Base-by-base conservation (phyloP, 2,113 vertebrate genomes). In the Thryonomys swinderianus region DNA sequence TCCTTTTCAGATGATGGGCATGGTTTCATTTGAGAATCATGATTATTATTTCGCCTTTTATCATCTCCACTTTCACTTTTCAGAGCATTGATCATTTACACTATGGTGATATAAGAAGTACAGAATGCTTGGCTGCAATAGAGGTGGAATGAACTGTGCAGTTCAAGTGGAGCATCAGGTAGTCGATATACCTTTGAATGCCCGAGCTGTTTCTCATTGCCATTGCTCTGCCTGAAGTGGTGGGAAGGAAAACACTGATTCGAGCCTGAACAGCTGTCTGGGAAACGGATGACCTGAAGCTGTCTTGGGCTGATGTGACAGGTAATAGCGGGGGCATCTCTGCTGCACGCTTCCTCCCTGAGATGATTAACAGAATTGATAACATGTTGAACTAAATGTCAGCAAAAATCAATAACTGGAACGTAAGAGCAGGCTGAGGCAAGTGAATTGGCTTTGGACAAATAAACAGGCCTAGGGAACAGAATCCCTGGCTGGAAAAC, bases 401-500 rank as follows among this genome's bases (percentile, higher is more conserved):
- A 98, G 97, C 96, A 96, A 96, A 97, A 98, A 97, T 98, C 96
- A 97, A 97, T 97, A 98, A 91, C 83, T 79, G 42, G 96, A 93
- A 97, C 94, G 82, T 94, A 96, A 96, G 42, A 37, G 74, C 96
- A 80, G 94, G 69, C 81, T 85, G 96, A 95, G 94, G 88, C 85
- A 96, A 95, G 89, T 93, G 88, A 95, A 93, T 0, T 17, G 69
- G 59, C 95, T 86, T 59, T 78, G 93, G 86, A 96, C 89, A 76
- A 96, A 97, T 16, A 98, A 94, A 87, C 61, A 37, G 45, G 69
- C 92, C 85, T 69, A 95, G 64, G 64, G 86, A 95, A 91, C n/a
- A n/a, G 71, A 97, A 89, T 90, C 3, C 59, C 81, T 83, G 59
- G 57, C 42, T 61, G 42, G 42, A 42, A 96, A 97, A 91, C 23